Evolutionary conservation across 2,797 vertebrate genomes (phyloP).

Genomic region (Florisuga fusca): DNA sequence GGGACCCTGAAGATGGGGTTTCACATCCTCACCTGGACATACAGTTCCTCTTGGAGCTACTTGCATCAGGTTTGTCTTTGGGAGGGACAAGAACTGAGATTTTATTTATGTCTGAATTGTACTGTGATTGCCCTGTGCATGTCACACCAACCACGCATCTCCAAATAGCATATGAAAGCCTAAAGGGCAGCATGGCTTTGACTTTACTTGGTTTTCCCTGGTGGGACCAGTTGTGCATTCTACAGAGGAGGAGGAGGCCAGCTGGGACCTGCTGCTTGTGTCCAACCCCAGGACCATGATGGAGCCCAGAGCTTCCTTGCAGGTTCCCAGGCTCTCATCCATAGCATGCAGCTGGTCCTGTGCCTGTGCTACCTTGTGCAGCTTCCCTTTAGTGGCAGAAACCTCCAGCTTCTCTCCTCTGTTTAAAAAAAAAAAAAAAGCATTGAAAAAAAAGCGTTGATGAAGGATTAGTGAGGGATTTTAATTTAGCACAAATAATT

Average conservation of each 20-base stretch:
- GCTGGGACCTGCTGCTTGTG: not conserved
- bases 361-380: rapidly evolving
- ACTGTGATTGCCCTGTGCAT: not conserved
- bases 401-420: not conserved
- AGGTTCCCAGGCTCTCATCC: not conserved
- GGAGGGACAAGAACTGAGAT: not conserved
- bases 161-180: not conserved
- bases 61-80: not conserved
- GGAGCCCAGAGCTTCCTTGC: not conserved
- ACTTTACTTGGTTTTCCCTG: not conserved
- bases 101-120: not conserved
- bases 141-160: rapidly evolving
- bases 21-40: rapidly evolving
- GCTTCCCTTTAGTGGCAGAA: not conserved
- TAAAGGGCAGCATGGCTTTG: not conserved
- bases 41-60: rapidly evolving
- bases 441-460: not conserved
- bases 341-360: rapidly evolving
- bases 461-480: slow-evolving; percentile 50
- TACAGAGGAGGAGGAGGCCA: not conserved
- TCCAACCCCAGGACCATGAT: not conserved
- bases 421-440: not conserved
- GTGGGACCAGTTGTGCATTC: not conserved
- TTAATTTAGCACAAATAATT: slow-evolving; percentile 55
- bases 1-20: not conserved